Evolutionary conservation across 2,113 vertebrate genomes (phyloP).

Genomic region (Perccottus glenii): DNA sequence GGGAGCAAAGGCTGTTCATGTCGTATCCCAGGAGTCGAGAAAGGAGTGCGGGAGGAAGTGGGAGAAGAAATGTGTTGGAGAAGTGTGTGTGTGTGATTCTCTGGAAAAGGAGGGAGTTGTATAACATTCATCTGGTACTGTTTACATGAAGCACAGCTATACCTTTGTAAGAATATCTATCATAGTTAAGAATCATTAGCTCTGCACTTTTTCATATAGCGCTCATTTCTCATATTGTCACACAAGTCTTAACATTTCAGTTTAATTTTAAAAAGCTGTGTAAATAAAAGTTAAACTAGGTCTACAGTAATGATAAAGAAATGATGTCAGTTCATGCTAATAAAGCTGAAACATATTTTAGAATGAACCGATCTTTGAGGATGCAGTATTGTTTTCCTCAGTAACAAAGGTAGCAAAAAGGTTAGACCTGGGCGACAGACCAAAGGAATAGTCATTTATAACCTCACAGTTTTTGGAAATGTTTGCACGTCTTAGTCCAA

Average conservation of each 20-base stretch:
- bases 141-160: slow-evolving; percentile 20
- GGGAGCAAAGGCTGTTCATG: slow-evolving; percentile 16
- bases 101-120: slow-evolving; percentile 28
- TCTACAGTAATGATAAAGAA: slow-evolving; percentile 2
- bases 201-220: not conserved
- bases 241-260: slow-evolving; percentile 37
- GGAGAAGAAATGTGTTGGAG: slow-evolving; percentile 40
- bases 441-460: slow-evolving; percentile 21
- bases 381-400: too few species aligned
- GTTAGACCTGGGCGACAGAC: not conserved
- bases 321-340: not conserved
- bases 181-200: slow-evolving; percentile 12
- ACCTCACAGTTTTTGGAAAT: slow-evolving; percentile 12
- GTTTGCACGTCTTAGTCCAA: slow-evolving; percentile 18
- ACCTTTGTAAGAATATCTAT: slow-evolving; percentile 19
- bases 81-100: slow-evolving; percentile 53
- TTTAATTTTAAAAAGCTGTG: slow-evolving; percentile 45
- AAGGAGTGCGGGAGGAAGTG: slow-evolving; percentile 50
- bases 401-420: not conserved
- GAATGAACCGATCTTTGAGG: not conserved
- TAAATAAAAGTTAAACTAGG: slow-evolving; percentile 27
- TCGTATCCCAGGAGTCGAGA: slow-evolving; percentile 33
- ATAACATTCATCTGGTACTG: slow-evolving; percentile 46
- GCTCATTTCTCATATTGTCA: slow-evolving; percentile 14
- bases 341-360: not conserved